Percentiles rank a stretch among this genome's conserved stretches.
Evolutionary conservation across 2,888 invertebrate species (phyloP).

Genomic region (Rhynchonema sp.): DNA sequence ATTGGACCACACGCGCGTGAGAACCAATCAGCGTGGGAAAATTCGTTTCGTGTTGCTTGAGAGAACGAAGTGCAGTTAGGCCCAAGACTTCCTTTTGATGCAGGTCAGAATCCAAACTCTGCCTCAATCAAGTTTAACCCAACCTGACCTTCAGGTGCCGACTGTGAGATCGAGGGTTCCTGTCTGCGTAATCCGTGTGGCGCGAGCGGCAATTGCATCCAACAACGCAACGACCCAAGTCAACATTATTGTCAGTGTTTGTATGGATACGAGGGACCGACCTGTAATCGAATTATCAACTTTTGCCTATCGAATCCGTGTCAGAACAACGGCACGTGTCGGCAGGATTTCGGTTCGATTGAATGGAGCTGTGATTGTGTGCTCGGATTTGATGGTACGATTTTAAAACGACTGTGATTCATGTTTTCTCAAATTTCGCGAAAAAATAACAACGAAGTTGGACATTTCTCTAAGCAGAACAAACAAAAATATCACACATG

Average conservation of each 20-base stretch:
- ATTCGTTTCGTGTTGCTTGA: too few relatives aligned
- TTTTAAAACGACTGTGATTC: neutral
- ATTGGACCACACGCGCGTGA: too few relatives aligned
- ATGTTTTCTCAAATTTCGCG: neutral
- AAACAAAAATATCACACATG: neutral
- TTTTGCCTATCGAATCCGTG: neutral
- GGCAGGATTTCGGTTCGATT: neutral
- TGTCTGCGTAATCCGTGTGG: neutral
- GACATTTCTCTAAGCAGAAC: neutral
- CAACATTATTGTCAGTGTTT: neutral
- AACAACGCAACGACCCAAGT: neutral
- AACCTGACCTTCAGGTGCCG: neutral
- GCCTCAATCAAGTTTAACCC: neutral
- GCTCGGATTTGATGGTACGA: neutral
- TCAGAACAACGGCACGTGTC: neutral
- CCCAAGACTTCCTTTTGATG: too few relatives aligned
- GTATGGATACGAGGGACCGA: neutral
- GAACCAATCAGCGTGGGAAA: too few relatives aligned
- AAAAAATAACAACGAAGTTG: too few relatives aligned
- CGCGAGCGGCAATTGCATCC: neutral
- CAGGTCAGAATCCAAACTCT: too few relatives aligned
- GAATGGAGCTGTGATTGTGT: neutral
- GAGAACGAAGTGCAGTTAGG: too few relatives aligned
- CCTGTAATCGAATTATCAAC: neutral
- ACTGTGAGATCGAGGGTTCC: neutral